These are phyloP conservation scores for Rhyacophila brunnea DNA, from an alignment of 1,140 invertebrate species.

Conservation along the genomic window DNA sequence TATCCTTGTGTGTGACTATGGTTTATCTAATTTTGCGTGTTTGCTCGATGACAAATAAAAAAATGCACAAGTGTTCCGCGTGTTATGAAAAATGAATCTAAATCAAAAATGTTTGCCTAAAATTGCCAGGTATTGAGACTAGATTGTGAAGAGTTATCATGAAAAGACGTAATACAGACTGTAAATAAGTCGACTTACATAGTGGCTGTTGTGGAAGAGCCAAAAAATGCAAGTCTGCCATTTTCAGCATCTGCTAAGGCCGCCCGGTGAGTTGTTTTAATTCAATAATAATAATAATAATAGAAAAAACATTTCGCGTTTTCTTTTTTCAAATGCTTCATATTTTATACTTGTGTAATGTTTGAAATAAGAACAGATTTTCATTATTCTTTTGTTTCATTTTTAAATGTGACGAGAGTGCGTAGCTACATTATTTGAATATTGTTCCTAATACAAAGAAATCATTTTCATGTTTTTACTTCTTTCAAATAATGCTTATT, in stretches of 20 bases:
- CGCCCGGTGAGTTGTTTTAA: constrained; percentile 52
- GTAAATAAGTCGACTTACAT: constrained; percentile 4
- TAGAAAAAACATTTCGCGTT: constrained; percentile 8
- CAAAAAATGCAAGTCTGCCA: constrained; percentile 56
- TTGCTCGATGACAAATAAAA: too few species aligned
- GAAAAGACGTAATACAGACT: constrained; percentile 20
- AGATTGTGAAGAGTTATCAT: constrained; percentile 18
- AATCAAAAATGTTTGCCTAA: constrained; percentile 7
- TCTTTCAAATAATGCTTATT: too few species aligned
- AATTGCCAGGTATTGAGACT: constrained; percentile 18
- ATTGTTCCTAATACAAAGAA: too few species aligned
- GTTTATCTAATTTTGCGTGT: too few species aligned
- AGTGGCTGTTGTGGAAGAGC: neutral
- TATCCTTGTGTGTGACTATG: too few species aligned
- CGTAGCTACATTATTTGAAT: too few species aligned
- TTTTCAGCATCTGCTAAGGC: constrained; percentile 55
- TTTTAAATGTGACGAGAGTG: too few species aligned
- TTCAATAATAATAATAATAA: constrained; percentile 20
- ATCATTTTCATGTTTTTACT: too few species aligned
- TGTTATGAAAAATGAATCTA: neutral
- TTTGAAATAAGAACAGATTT: too few species aligned
- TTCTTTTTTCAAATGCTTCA: neutral
- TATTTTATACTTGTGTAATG: too few species aligned
- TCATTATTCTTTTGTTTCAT: too few species aligned
- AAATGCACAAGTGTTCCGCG: too few species aligned